Percentiles rank a stretch among this genome's conserved stretches.
phyloP scores from a whole-genome alignment of 2,113 vertebrate genomes.

The Caranx ignobilis region DNA sequence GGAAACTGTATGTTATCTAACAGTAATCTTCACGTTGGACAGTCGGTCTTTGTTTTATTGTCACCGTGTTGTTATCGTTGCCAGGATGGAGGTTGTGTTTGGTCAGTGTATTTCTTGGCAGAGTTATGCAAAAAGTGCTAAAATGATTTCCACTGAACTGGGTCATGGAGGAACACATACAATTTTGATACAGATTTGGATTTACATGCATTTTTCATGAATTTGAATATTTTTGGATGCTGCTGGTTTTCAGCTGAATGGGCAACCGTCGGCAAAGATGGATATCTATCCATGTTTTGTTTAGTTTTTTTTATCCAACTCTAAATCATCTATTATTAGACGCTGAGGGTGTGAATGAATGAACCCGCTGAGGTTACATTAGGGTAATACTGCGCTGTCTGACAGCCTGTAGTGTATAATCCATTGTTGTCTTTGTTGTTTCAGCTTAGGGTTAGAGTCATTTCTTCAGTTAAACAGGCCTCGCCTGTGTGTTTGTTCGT shows the following conservation, averaged over 20 bases:
- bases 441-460: background rate
- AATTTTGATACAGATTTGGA: too few relatives aligned
- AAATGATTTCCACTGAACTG: too few relatives aligned
- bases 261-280: background rate
- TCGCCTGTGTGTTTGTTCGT: background rate
- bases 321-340: background rate
- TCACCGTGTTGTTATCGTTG: background rate
- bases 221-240: background rate
- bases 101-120: too few relatives aligned
- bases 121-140: too few relatives aligned
- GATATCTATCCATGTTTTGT: background rate
- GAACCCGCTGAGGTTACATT: background rate
- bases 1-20: too few relatives aligned
- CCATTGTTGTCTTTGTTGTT: background rate
- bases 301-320: too few relatives aligned
- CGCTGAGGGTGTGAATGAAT: background rate
- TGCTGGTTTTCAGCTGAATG: background rate
- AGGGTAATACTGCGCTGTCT: background rate
- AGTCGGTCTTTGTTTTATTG: background rate
- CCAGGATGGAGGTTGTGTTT: too few relatives aligned
- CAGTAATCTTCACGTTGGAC: background rate
- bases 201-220: too few relatives aligned
- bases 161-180: too few relatives aligned
- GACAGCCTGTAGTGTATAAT: background rate
- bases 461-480: conserved; percentile 8